Conservation (phyloP, 1,140 invertebrate species). For the Drosophila littoralis region DNA sequence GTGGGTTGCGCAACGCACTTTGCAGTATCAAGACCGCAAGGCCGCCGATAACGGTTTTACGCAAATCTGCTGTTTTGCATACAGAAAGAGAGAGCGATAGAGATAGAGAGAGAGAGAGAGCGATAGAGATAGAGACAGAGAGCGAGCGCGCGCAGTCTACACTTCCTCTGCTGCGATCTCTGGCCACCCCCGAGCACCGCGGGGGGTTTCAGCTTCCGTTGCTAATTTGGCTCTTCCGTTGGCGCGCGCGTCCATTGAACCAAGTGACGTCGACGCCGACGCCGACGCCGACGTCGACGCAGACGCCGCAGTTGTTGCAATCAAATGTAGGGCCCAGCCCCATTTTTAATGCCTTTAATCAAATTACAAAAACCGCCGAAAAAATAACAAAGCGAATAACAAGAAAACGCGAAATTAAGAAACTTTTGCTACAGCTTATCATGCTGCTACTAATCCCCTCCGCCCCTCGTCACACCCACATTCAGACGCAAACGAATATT, state of each 20-base stretch:
- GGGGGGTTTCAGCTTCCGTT: constrained; percentile 50
- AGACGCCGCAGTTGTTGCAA: constrained; percentile 29
- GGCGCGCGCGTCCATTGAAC: constrained; percentile 56
- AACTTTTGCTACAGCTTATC: constrained; percentile 30
- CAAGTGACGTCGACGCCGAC: constrained; percentile 14
- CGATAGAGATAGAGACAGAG: not conserved
- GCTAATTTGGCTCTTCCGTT: constrained; percentile 71
- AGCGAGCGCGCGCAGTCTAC: not conserved
- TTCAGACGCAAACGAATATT: constrained; percentile 4
- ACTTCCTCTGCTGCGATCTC: constrained; percentile 19
- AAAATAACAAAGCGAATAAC: not conserved
- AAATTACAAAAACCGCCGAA: constrained; percentile 31
- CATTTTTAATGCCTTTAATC: constrained; percentile 34
- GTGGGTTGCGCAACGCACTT: constrained; percentile 4
- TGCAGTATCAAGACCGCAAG: constrained; percentile 9
- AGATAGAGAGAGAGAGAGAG: not conserved
- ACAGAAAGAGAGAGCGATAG: no score
- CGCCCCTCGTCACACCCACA: not conserved
- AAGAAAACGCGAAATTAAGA: constrained; percentile 2
- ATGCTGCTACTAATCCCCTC: not conserved
- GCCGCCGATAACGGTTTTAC: constrained; percentile 19
- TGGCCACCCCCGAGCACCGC: not conserved
- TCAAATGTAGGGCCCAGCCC: constrained; percentile 39
- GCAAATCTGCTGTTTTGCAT: not conserved
- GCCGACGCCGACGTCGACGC: constrained; percentile 3